A percentile compares a stretch with the other conserved stretches of the same genome.
Evolutionary conservation across 2,888 invertebrate genomes (phyloP).

Genomic region (Sialis lutaria): DNA sequence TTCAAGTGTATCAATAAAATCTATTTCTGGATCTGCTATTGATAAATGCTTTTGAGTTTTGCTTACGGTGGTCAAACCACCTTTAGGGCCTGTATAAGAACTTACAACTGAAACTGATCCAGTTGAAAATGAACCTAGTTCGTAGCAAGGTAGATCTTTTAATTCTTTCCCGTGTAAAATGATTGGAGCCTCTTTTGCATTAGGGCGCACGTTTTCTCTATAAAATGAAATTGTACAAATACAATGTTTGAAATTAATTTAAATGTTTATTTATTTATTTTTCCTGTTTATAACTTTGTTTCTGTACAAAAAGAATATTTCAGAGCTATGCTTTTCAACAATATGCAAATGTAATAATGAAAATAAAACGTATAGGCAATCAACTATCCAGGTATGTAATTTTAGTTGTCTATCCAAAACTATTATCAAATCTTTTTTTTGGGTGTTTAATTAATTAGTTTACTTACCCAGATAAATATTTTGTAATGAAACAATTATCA

Average conservation of each 20-base stretch:
- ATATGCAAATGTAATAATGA: no score
- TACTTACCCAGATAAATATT: conserved; percentile 49
- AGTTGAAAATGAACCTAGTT: conserved; percentile 30
- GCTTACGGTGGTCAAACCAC: conserved; percentile 59
- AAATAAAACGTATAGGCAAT: no score
- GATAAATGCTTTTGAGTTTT: conserved; percentile 45
- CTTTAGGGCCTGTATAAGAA: conserved; percentile 67
- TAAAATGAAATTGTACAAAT: conserved; percentile 12
- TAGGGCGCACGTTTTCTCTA: conserved; percentile 21
- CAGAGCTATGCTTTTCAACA: no score
- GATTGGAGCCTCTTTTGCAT: conserved; percentile 29
- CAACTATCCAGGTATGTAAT: no score
- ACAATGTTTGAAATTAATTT: conserved; percentile 6
- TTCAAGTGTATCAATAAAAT: conserved; percentile 45
- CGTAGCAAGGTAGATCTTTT: conserved; percentile 48
- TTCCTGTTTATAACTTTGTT: conserved; percentile 12
- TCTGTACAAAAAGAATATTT: no score
- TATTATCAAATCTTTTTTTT: conserved; percentile 1
- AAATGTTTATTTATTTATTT: conserved; percentile 9
- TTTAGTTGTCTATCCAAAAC: background rate
- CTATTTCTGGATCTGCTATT: conserved; percentile 47
- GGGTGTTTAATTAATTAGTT: background rate
- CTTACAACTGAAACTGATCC: conserved; percentile 42
- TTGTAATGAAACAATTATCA: conserved; percentile 47
- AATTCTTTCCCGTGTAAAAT: conserved; percentile 54